Evolutionary conservation across 2,888 invertebrate genomes (phyloP), one percentile per base, ranked within the genome.

Genomic region (Drosophila colorata): DNA sequence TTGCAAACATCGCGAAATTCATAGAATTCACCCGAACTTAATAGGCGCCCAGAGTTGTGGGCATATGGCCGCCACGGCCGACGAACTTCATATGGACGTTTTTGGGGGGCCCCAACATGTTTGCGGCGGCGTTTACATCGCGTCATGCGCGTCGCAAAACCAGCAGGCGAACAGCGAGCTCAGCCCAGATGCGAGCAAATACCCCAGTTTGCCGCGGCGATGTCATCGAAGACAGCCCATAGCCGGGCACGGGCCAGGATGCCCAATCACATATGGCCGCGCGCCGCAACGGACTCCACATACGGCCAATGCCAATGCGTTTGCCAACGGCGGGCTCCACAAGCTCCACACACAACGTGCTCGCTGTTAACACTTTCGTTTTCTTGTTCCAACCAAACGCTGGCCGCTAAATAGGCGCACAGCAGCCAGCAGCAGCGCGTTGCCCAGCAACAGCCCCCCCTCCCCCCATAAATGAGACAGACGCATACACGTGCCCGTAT

Each of bases 301-400:
- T 74, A 63, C 69, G 78, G 64, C 61, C 77, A 69, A 71, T 79
- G 75, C 67, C 73, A 53, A 60, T 67, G 71, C 63, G 59, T 56
- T 37, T 51, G 41, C n/a, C 48, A 53, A 53, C 57, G 56, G 33
- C 59, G 43, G 18, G 66, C 77, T 71, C 74, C 69, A 65, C 47
- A 25, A 55, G 67, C 58, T 63, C 64, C 74, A 71, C 74, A 51
- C 55, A 57, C 69, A 53, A 20, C 37, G 41, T 40, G 55, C 31
- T 59, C 55, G 49, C 52, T 76, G 80, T 81, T 83, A 88, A 89
- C 90, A 92, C 92, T 92, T 92, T 92, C 92, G 89, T 91, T 92
- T 92, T 92, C 92, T 92, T 92, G 91, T 92, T 91, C 92, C 90
- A 91, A 91, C 92, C 87, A 90, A 89, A 88, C 90, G 91, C 92